Evolutionary conservation across 2,113 vertebrate species (phyloP), one percentile per base, ranked within the genome.

Genomic region (Plecotus auritus): DNA sequence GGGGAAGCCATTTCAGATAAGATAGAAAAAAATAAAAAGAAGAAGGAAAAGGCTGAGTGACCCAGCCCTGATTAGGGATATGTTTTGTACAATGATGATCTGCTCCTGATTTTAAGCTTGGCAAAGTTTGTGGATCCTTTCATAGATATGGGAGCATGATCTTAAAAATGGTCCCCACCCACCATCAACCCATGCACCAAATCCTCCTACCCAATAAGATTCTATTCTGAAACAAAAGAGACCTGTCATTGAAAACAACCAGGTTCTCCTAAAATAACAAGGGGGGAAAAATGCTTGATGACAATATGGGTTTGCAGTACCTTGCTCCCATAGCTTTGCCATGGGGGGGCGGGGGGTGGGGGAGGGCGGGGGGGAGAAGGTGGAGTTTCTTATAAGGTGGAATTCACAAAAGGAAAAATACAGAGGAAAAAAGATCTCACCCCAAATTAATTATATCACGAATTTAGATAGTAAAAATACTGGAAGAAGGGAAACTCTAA

Each of bases 281-380:
- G 97, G 95, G 97, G 97, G 59, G 90, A 97, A 35, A 95, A 97
- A 95, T 98, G 97, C 96, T 98, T 97, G 94, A 97, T 98, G 98
- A 98, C 98, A 99, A 98, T 98, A 98, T 98, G 98, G 98, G 98
- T 98, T 97, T 98, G 98, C 97, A 97, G 10, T 96, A 92, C 90
- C 90, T 98, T 98, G 98, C 98, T 98, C 98, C 98, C 98, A 98
- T 98, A 98, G 98, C 98, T 98, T 98, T 98, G 98, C 97, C 97
- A 22, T 56, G 51, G 51, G 17, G 51, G 11, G 2, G 54, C 7
- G 93, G 94, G 94, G 97, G 97, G 45, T 3, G 37, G 37, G 51
- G 11, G 49, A 5, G 9, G 2, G 54, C 7, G 93, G 94, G 94
- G 97, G 97, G 45, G 45, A 74, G 13, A 76, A 78, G 96, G 97